Evolutionary conservation across 2,797 vertebrate species (phyloP).

Genomic region (Tenualosa thibaudeaui): DNA sequence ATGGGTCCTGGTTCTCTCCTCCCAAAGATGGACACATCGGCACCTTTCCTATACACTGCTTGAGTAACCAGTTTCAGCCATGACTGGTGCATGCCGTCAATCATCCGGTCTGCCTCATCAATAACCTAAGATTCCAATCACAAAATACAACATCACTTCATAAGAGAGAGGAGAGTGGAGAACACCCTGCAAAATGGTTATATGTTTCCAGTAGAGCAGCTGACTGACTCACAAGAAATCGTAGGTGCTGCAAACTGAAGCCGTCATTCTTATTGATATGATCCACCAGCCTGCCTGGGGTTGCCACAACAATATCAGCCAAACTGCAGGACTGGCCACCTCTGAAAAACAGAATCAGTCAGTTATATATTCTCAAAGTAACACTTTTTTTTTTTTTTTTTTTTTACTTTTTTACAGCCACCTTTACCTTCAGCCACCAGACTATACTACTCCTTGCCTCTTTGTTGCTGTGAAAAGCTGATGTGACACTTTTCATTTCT

Average conservation of each 20-base stretch:
- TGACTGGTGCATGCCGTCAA: conserved; percentile 93
- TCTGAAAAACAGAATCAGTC: conserved; percentile 53
- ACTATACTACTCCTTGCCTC: no score
- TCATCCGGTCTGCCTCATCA: conserved; percentile 95
- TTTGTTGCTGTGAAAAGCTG: no score
- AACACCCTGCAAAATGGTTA: background rate
- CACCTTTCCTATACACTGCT: conserved; percentile 70
- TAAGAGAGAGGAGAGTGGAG: background rate
- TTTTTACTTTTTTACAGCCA: no score
- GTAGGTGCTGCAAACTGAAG: conserved; percentile 83
- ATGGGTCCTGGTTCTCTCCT: conserved; percentile 68
- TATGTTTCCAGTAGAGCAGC: background rate
- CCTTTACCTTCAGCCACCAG: no score
- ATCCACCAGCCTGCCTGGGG: conserved; percentile 92
- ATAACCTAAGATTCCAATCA: conserved; percentile 74
- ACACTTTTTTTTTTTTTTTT: background rate
- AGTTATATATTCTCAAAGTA: background rate
- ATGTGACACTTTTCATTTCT: no score
- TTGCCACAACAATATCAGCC: conserved; percentile 92
- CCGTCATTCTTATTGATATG: conserved; percentile 85
- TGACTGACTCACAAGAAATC: conserved; percentile 83
- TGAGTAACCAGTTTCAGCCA: conserved; percentile 86
- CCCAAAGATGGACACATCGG: conserved; percentile 65
- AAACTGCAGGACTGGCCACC: conserved; percentile 71
- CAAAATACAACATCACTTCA: background rate